Conservation (phyloP, 2,113 vertebrate genomes). For the Mola mola region DNA sequence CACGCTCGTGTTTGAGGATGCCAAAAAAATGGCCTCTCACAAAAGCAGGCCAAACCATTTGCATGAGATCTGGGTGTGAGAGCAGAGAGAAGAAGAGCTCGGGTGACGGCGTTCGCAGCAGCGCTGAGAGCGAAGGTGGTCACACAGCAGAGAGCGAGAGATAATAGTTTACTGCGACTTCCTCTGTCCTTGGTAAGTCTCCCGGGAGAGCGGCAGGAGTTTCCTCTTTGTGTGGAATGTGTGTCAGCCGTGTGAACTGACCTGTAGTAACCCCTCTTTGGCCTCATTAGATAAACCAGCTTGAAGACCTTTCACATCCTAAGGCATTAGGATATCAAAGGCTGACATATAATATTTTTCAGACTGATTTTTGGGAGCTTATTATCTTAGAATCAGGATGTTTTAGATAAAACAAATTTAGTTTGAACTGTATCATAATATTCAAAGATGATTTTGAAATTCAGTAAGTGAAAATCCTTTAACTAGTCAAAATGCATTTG, state of each 20-base stretch:
- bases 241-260: conserved; percentile 52
- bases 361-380: no score
- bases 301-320: not conserved
- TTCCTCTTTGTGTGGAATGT: conserved; percentile 57
- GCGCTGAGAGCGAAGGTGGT: conserved; percentile 1
- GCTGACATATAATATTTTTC: no score
- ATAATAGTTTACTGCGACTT: conserved; percentile 12
- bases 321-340: no score
- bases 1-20: conserved; percentile 21
- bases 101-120: conserved; percentile 6
- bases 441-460: no score
- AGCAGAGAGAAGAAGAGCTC: not conserved
- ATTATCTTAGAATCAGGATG: no score
- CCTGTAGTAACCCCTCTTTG: conserved; percentile 46
- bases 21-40: conserved; percentile 4
- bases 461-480: no score
- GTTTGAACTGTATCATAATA: no score
- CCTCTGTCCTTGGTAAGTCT: not conserved
- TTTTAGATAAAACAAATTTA: no score
- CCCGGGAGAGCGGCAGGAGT: conserved; percentile 24
- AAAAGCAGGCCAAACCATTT: conserved; percentile 8
- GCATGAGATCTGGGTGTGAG: conserved; percentile 23
- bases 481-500: no score
- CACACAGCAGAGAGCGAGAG: not conserved
- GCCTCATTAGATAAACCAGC: not conserved